These are phyloP conservation scores for Erythrocercus mccallii DNA, from an alignment of 2,113 vertebrate species.

Conservation along the genomic window DNA sequence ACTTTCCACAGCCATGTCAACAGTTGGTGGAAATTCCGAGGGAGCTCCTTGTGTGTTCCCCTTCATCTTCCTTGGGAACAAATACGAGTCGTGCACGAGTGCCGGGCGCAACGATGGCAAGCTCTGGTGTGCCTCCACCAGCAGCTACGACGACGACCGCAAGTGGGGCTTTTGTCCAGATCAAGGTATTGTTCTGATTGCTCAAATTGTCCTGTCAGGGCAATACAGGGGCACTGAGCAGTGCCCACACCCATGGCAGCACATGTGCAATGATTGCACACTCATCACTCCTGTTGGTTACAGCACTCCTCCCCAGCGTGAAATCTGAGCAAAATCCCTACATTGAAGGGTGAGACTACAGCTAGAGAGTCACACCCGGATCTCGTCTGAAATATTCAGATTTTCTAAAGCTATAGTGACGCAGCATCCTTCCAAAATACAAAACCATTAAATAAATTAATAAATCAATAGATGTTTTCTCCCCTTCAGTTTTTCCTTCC, in stretches of 20 bases:
- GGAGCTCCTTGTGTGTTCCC: slow-evolving; percentile 91
- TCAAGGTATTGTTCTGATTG: no score
- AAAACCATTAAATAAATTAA: not conserved
- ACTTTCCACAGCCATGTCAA: slow-evolving; percentile 85
- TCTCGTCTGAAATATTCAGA: not conserved
- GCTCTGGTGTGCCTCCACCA: slow-evolving; percentile 86
- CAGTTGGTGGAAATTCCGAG: slow-evolving; percentile 91
- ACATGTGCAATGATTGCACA: accelerated
- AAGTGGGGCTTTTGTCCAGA: slow-evolving; percentile 98
- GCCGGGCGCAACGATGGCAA: slow-evolving; percentile 90
- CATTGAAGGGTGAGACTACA: not conserved
- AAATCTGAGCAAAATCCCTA: not conserved
- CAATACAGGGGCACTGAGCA: accelerated
- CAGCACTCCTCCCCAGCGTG: not conserved
- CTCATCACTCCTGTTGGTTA: not conserved
- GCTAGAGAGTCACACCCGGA: not conserved
- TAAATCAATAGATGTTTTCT: not conserved
- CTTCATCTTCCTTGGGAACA: slow-evolving; percentile 89
- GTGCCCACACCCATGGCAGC: accelerated
- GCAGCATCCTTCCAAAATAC: not conserved
- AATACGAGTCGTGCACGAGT: slow-evolving; percentile 87
- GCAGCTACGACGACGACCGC: slow-evolving; percentile 92
- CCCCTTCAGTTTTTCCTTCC: not conserved
- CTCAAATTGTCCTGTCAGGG: not conserved
- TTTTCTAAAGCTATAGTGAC: not conserved